Percentiles rank a stretch among this genome's conserved stretches.
Conservation (phyloP, 2,888 invertebrate species). For the Cristatella mucedo region DNA sequence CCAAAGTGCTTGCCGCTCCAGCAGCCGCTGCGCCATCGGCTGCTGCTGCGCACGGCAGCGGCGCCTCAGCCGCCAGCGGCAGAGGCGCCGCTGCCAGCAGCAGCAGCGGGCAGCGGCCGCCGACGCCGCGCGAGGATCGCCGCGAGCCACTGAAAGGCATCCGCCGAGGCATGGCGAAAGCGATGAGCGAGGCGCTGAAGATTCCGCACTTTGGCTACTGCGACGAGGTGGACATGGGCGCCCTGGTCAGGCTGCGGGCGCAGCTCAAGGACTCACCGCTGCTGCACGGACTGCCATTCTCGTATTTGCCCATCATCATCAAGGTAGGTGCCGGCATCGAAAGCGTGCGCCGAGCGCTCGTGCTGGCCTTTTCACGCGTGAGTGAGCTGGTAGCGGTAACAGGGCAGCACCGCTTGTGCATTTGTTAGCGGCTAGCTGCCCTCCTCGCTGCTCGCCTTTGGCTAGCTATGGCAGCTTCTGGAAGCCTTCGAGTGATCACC, state of each 20-base stretch:
- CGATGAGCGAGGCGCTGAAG: slow-evolving; percentile 69
- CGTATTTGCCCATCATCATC: slow-evolving; percentile 85
- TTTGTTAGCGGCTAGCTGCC: too few species aligned
- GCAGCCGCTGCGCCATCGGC: slow-evolving; percentile 10
- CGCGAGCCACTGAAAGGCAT: slow-evolving; percentile 61
- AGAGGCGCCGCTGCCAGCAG: slow-evolving; percentile 14
- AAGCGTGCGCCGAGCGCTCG: too few species aligned
- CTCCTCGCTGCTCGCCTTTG: too few species aligned
- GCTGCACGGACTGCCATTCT: slow-evolving; percentile 53
- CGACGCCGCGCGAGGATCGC: slow-evolving; percentile 43
- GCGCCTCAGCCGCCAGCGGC: slow-evolving; percentile 12
- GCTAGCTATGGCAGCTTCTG: too few species aligned
- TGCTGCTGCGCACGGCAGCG: too few species aligned
- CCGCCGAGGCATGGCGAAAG: slow-evolving; percentile 79
- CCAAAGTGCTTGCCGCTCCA: slow-evolving; percentile 10
- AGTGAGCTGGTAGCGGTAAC: too few species aligned
- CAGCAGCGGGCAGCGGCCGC: slow-evolving; percentile 14
- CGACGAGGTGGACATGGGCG: slow-evolving; percentile 74
- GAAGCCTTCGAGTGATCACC: too few species aligned
- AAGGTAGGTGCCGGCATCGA: slow-evolving; percentile 45
- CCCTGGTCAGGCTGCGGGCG: slow-evolving; percentile 52
- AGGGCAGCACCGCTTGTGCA: too few species aligned
- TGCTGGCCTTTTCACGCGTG: too few species aligned
- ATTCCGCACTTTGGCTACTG: slow-evolving; percentile 76
- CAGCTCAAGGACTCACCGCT: slow-evolving; percentile 46